A percentile compares a stretch with the other conserved stretches of the same genome.
These are phyloP conservation scores for Psittacula derbiana DNA, from an alignment of 2,797 vertebrate species.

Conservation along the genomic window DNA sequence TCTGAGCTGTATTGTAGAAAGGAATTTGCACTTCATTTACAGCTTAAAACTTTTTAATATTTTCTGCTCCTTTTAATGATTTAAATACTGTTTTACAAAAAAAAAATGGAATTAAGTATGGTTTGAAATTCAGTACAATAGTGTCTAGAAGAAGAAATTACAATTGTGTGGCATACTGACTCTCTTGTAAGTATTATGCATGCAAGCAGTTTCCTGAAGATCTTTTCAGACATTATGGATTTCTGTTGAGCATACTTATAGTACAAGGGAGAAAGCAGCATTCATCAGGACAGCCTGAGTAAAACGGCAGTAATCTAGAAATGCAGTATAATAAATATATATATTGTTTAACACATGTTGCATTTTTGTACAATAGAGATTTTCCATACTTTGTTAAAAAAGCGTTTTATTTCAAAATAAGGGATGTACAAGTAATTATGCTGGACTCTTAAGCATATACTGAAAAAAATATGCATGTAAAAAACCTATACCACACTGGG, in stretches of 20 bases:
- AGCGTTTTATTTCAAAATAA: not conserved
- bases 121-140: not conserved
- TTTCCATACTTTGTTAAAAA: not conserved
- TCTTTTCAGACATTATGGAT: not conserved
- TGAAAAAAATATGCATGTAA: not conserved
- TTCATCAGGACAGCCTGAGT: not conserved
- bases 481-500: not conserved
- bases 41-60: not conserved
- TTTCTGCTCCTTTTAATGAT: not conserved
- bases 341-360: not conserved
- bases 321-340: not conserved
- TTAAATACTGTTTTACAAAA: not conserved
- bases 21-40: not conserved
- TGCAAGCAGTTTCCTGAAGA: not conserved
- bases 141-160: not conserved
- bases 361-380: not conserved
- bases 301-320: slow-evolving; percentile 27
- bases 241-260: not conserved
- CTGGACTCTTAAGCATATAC: not conserved
- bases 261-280: not conserved
- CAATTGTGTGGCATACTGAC: not conserved
- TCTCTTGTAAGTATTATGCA: not conserved
- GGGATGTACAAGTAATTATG: not conserved
- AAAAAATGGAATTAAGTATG: not conserved
- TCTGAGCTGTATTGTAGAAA: not conserved